Conservation (phyloP, 2,113 vertebrate species). For the Pseudolaguvia tuberculata region DNA sequence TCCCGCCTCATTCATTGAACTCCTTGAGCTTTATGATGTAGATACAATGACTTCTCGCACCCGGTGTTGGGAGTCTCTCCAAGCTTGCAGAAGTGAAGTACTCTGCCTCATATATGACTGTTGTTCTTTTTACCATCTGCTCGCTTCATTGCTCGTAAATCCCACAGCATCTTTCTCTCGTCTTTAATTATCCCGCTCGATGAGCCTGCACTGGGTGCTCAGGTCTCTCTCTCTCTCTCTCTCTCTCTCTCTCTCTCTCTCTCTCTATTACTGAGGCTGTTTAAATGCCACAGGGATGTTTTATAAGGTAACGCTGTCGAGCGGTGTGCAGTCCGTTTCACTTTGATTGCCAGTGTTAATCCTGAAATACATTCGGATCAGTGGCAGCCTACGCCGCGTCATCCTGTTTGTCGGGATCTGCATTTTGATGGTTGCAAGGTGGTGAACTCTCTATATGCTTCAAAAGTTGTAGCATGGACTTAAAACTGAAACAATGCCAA, state of each 20-base stretch:
- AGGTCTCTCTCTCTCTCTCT: background rate
- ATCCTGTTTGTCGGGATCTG: background rate
- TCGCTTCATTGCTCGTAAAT: too few species aligned
- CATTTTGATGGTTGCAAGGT: too few species aligned
- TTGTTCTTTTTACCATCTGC: too few species aligned
- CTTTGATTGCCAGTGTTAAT: background rate
- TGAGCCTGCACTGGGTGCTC: background rate
- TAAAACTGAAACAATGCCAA: slow-evolving; percentile 1
- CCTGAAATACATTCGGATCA: background rate
- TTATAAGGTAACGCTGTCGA: background rate
- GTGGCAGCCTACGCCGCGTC: background rate
- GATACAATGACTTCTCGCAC: background rate
- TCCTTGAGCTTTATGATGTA: background rate
- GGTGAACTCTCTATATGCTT: background rate
- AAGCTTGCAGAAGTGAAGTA: background rate
- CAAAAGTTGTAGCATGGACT: background rate
- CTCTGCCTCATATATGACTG: background rate
- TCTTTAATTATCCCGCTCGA: background rate
- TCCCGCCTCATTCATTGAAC: background rate
- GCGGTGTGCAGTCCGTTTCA: background rate
- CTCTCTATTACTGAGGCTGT: background rate
- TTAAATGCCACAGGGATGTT: background rate
- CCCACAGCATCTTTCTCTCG: background rate
- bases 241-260: slow-evolving; percentile 6
- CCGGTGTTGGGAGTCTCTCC: background rate